A percentile compares a stretch with the other conserved stretches of the same genome.
Conservation (phyloP, 2,888 invertebrate species). For the Diarsia mendica region DNA sequence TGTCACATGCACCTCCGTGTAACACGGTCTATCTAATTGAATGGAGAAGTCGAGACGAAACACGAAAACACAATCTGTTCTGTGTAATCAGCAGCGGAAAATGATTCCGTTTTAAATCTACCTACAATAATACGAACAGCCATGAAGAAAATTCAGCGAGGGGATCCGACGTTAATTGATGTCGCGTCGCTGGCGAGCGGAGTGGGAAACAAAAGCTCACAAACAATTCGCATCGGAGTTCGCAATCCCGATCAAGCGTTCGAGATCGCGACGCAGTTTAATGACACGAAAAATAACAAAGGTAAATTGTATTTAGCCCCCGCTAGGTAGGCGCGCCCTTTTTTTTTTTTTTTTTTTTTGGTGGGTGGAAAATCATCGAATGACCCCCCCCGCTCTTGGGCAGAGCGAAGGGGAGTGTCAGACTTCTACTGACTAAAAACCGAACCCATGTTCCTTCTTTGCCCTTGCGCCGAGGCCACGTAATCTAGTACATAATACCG, state of each 20-base stretch:
- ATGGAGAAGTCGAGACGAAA: slow-evolving; percentile 64
- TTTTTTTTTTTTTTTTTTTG: no score
- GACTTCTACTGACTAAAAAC: no score
- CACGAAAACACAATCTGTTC: slow-evolving; percentile 69
- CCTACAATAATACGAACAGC: slow-evolving; percentile 81
- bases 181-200: slow-evolving; percentile 87
- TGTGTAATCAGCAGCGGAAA: slow-evolving; percentile 74
- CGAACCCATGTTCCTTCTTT: no score
- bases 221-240: slow-evolving; percentile 90
- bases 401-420: no score
- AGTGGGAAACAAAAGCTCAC: slow-evolving; percentile 89
- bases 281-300: slow-evolving; percentile 91
- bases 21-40: slow-evolving; percentile 64
- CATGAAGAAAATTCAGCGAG: slow-evolving; percentile 86
- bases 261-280: slow-evolving; percentile 90
- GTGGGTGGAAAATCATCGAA: no score
- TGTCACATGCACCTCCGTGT: slow-evolving; percentile 70
- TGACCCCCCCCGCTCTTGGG: no score
- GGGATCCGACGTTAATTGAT: slow-evolving; percentile 89
- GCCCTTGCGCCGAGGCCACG: no score
- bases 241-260: slow-evolving; percentile 89
- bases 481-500: no score
- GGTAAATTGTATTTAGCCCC: slow-evolving; percentile 90
- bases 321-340: slow-evolving; percentile 84
- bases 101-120: slow-evolving; percentile 82